Percentiles rank a stretch among this genome's conserved stretches.
Evolutionary conservation across 2,797 vertebrate genomes (phyloP).

Genomic region (Leptodactylus fallax): DNA sequence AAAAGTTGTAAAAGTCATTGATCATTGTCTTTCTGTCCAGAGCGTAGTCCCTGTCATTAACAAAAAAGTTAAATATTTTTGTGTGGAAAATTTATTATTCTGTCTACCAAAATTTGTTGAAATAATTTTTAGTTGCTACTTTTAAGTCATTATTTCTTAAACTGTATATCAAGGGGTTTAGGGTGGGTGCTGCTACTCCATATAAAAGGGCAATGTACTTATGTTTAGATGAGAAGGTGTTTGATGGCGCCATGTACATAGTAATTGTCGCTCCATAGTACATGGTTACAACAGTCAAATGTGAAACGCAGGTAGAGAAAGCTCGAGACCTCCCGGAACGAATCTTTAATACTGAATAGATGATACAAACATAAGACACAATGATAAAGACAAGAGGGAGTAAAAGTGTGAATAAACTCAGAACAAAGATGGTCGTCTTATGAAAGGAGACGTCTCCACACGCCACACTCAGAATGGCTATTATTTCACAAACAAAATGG

Average conservation of each 20-base stretch:
- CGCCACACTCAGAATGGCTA: constrained; percentile 64
- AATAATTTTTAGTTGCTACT: constrained; percentile 54
- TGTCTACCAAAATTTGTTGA: neutral
- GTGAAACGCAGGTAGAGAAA: constrained; percentile 19
- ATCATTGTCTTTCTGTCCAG: too few relatives aligned
- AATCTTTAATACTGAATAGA: constrained; percentile 52
- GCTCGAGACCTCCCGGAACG: constrained; percentile 54
- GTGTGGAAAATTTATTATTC: too few relatives aligned
- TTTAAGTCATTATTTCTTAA: neutral
- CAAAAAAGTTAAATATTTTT: too few relatives aligned
- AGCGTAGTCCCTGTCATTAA: too few relatives aligned
- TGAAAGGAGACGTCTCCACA: constrained; percentile 64
- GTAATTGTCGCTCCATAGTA: constrained; percentile 41
- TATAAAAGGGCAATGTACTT: constrained; percentile 35
- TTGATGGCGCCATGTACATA: constrained; percentile 42
- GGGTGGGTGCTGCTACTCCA: constrained; percentile 61
- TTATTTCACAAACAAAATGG: constrained; percentile 69
- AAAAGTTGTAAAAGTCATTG: too few relatives aligned
- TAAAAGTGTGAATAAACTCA: constrained; percentile 35
- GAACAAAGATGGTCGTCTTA: constrained; percentile 25
- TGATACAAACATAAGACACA: constrained; percentile 61
- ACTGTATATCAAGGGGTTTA: constrained; percentile 68
- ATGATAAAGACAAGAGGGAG: constrained; percentile 62
- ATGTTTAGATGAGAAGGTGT: neutral
- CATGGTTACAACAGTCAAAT: neutral